A percentile compares a stretch with the other conserved stretches of the same genome.
These are phyloP conservation scores for Petrocephalus sullivani DNA, from an alignment of 2,797 vertebrate species.

Conservation along the genomic window DNA sequence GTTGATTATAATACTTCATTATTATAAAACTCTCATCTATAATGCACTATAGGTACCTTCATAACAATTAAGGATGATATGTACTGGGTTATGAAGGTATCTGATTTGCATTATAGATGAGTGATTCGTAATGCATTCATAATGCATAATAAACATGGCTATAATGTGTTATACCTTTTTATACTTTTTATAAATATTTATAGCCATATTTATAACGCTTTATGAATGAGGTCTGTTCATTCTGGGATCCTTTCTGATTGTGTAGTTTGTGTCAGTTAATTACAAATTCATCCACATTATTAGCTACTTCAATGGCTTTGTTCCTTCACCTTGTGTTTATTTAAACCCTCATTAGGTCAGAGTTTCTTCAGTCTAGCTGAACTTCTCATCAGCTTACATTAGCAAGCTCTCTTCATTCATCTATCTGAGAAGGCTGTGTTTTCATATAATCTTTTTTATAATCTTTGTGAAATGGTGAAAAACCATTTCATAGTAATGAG, in stretches of 20 bases:
- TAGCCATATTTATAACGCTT: too few species aligned
- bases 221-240: not conserved
- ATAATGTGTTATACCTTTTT: too few species aligned
- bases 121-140: too few species aligned
- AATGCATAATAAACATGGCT: too few species aligned
- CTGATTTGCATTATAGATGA: too few species aligned
- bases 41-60: too few species aligned
- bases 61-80: not conserved
- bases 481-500: not conserved
- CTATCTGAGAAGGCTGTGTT: not conserved
- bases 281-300: not conserved
- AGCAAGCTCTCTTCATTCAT: not conserved
- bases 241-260: not conserved
- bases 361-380: not conserved
- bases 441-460: not conserved
- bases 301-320: not conserved
- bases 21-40: too few species aligned
- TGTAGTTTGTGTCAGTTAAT: not conserved
- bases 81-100: not conserved
- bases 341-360: not conserved
- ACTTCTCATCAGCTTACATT: not conserved
- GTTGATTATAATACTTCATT: too few species aligned
- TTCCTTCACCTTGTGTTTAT: not conserved
- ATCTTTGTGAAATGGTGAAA: not conserved
- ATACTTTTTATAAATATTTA: too few species aligned